phyloP scores from a whole-genome alignment of 2,113 vertebrate species.

The Stegastes partitus region DNA sequence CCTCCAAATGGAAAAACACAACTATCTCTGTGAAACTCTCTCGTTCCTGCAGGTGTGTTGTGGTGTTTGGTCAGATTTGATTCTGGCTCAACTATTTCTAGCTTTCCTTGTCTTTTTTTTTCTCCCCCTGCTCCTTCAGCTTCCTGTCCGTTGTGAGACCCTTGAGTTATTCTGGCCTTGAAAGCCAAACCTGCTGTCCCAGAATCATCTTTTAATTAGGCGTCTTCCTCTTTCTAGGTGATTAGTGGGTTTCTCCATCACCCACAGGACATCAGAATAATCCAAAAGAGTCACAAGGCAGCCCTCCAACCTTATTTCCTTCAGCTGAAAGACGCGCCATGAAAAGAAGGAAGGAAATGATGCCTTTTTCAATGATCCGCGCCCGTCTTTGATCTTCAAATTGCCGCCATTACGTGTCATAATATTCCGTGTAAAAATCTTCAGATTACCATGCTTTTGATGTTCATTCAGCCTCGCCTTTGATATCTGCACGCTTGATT shows the following conservation, averaged over 20 bases:
- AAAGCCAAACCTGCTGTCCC: constrained; percentile 49
- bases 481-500: constrained; percentile 47
- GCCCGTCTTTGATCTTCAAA: constrained; percentile 74
- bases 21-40: constrained; percentile 8
- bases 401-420: constrained; percentile 62
- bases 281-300: constrained; percentile 7
- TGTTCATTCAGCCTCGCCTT: constrained; percentile 38
- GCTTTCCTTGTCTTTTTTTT: constrained; percentile 40
- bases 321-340: constrained; percentile 12
- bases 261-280: constrained; percentile 55
- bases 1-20: background rate
- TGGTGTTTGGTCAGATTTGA: background rate
- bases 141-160: constrained; percentile 34
- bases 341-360: constrained; percentile 34
- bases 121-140: constrained; percentile 28
- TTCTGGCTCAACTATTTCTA: constrained; percentile 44
- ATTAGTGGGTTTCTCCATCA: background rate
- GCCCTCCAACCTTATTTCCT: constrained; percentile 8
- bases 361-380: constrained; percentile 52
- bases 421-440: constrained; percentile 61
- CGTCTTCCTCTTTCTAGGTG: constrained; percentile 30
- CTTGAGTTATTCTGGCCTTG: constrained; percentile 57
- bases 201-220: constrained; percentile 60
- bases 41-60: constrained; percentile 7
- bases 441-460: constrained; percentile 57